phyloP scores from a whole-genome alignment of 2,888 invertebrate species.

The Hydropsyche betteni region DNA sequence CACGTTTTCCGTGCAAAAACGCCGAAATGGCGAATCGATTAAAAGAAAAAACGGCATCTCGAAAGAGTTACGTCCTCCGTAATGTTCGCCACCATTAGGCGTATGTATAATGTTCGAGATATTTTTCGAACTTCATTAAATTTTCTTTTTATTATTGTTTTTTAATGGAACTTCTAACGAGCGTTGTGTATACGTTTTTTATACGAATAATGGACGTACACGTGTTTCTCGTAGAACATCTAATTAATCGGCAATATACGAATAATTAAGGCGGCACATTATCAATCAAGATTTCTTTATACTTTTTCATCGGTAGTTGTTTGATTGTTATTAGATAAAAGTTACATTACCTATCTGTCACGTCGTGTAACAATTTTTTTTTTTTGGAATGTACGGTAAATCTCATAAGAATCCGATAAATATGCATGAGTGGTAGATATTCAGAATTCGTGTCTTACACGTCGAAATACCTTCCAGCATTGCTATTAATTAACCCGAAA shows the following conservation, averaged over 20 bases:
- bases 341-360: conserved; percentile 21
- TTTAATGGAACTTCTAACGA: conserved; percentile 24
- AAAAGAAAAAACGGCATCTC: no score
- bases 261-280: conserved; percentile 5
- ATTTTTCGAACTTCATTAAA: conserved; percentile 19
- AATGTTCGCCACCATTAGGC: conserved; percentile 18
- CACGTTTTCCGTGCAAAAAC: no score
- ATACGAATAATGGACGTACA: neutral
- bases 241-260: conserved; percentile 15
- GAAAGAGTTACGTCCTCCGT: conserved; percentile 3
- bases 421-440: conserved; percentile 31
- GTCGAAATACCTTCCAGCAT: conserved; percentile 25
- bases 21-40: no score
- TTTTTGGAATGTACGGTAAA: conserved; percentile 17
- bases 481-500: conserved; percentile 28
- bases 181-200: neutral
- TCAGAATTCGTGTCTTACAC: conserved; percentile 31
- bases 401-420: conserved; percentile 26
- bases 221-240: neutral
- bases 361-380: neutral
- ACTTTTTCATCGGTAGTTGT: conserved; percentile 6
- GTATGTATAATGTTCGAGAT: conserved; percentile 22
- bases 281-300: neutral
- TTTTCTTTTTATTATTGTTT: conserved; percentile 18
- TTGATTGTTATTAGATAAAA: conserved; percentile 22